These are phyloP conservation scores for Drosophila paulistorum DNA, from an alignment of 1,140 invertebrate genomes.

Conservation along the genomic window DNA sequence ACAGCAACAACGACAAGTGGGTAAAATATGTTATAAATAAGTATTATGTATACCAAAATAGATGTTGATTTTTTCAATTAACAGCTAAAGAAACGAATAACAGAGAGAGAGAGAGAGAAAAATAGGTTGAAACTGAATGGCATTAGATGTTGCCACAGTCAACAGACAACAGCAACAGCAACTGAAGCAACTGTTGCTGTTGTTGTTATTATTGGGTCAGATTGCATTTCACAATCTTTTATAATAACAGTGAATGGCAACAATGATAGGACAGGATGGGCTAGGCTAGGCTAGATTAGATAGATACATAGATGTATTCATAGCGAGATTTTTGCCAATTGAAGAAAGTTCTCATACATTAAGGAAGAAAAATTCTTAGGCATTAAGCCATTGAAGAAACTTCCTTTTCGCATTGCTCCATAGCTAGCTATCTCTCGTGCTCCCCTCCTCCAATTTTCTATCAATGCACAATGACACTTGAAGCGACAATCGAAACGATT, in stretches of 20 bases:
- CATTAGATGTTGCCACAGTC: neutral
- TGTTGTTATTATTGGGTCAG: slow-evolving; percentile 35
- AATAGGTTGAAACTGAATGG: slow-evolving; percentile 24
- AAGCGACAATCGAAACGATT: slow-evolving; percentile 72
- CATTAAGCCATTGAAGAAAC: neutral
- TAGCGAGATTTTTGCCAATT: neutral
- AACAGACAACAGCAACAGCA: neutral
- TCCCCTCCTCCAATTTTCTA: neutral
- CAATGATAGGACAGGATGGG: neutral
- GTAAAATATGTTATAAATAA: slow-evolving; percentile 59
- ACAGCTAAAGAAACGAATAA: slow-evolving; percentile 51
- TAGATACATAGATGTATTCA: neutral
- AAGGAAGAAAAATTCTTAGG: no score
- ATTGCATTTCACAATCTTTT: slow-evolving; percentile 17
- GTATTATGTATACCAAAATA: slow-evolving; percentile 35
- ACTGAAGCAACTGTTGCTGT: slow-evolving; percentile 12
- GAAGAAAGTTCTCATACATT: neutral
- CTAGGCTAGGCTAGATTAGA: no score
- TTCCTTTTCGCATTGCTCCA: slow-evolving; percentile 8
- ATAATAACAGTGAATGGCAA: slow-evolving; percentile 6
- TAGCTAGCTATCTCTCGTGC: neutral
- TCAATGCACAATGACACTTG: slow-evolving; percentile 63
- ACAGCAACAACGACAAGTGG: slow-evolving; percentile 18
- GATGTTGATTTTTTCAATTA: slow-evolving; percentile 73
- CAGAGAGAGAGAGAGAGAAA: neutral